Evolutionary conservation across 2,888 invertebrate species (phyloP), one percentile per base, ranked within the genome.

Genomic region (Pseudanteris insignis): DNA sequence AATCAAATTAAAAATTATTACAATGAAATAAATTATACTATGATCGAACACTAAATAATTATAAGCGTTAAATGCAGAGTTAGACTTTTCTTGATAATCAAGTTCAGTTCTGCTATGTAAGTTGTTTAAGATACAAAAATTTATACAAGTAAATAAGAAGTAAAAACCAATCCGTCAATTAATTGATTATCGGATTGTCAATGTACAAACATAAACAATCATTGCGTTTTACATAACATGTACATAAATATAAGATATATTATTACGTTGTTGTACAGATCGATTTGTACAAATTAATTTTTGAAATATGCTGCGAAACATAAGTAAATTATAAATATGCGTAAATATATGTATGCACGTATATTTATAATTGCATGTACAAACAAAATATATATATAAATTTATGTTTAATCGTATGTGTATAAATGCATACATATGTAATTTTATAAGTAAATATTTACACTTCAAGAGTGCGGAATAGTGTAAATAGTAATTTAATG

Each of bases 201-300:
- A 40, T 55, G 55, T 55, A 55, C 41, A 54, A 46, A 46, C 36
- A 11, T 32, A 46, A 13, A 6, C 11, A 24, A 46, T 33, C 33
- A 40, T 34, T 36, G 21, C 15, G 15, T 41, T 51, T 15, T 29
- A 48, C 44, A 36, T 37, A 37, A 30, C n/a, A 12, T 60, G 60
- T 60, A 60, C n/a, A 60, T 60, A 53, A 30, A 53, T 7, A 7
- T 37, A 43, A 47, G 8, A 30, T 53, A 38, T 44, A 44, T 48
- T 29, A 44, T 50, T 55, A 38, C 18, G 54, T 54, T 48, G 10
- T 53, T 61, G 61, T 54, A 61, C 61, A 61, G 61, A 38, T 7
- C 30, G 37, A 53, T 37, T 30, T 53, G 47, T 59, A 59, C 24
- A 53, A 36, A 13, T n/a, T 14, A 33, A 24, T 30, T 14, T 12